Conservation (phyloP, 2,113 vertebrate genomes). For the Calidris pugnax region DNA sequence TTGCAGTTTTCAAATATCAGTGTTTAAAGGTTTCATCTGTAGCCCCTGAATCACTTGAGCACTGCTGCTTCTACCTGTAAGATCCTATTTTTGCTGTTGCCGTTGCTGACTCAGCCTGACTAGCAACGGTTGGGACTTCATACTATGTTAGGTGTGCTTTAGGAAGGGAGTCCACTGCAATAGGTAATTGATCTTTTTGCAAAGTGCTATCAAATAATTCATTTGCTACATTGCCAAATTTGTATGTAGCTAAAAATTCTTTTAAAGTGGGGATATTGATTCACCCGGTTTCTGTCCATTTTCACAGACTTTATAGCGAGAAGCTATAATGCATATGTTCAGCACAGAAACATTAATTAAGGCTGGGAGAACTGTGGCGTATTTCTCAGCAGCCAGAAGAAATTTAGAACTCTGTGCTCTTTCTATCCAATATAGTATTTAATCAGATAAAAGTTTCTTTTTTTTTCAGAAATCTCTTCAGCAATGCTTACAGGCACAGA, state of each 20-base stretch:
- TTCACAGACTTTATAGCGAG: background rate
- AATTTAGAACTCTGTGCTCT: background rate
- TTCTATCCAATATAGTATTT: background rate
- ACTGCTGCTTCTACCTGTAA: background rate
- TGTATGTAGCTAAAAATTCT: background rate
- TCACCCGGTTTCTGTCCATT: background rate
- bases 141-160: background rate
- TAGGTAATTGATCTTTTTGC: background rate
- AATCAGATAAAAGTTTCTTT: background rate
- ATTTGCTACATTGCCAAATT: background rate
- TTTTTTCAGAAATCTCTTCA: background rate
- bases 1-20: background rate
- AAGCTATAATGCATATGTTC: background rate
- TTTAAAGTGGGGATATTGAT: background rate
- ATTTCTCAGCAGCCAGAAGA: background rate
- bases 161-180: background rate
- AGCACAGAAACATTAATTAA: background rate
- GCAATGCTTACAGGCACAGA: background rate
- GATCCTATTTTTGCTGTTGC: background rate
- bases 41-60: background rate
- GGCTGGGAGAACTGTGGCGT: background rate
- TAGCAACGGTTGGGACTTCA: background rate
- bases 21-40: background rate
- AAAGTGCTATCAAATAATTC: background rate
- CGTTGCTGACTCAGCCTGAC: background rate